phyloP scores from a whole-genome alignment of 2,113 vertebrate genomes.

The Argyrosomus japonicus region DNA sequence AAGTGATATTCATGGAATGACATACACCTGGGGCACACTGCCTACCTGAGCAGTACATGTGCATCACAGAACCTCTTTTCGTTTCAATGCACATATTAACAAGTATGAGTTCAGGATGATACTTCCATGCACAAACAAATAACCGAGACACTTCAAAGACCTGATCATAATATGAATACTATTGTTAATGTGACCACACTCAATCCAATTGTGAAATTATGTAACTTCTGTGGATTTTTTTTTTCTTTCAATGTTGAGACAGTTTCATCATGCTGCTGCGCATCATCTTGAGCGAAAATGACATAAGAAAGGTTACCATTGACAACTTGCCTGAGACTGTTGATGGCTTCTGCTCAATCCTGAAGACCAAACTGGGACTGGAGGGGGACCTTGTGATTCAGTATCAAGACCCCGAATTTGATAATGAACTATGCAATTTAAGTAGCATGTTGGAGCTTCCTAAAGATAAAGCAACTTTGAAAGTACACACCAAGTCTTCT shows the following conservation, averaged over 20 bases:
- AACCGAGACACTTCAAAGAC: no score
- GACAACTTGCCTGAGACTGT: constrained; percentile 28
- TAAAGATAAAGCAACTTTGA: constrained; percentile 43
- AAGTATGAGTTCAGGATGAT: no score
- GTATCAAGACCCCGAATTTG: constrained; percentile 31
- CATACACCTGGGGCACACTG: no score
- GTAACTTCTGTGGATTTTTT: background rate
- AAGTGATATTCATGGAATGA: no score
- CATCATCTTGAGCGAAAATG: background rate
- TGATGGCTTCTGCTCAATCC: constrained; percentile 6
- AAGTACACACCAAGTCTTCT: background rate
- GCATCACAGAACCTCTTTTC: no score
- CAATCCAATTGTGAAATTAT: background rate
- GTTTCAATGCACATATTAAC: no score
- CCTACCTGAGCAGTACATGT: no score
- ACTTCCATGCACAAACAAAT: no score
- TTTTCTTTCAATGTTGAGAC: background rate
- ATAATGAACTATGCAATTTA: constrained; percentile 43
- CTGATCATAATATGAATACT: no score
- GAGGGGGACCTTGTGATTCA: constrained; percentile 17
- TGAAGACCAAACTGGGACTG: constrained; percentile 32
- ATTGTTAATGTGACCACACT: no score
- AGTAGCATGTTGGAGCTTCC: constrained; percentile 39
- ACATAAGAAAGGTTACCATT: constrained; percentile 12
- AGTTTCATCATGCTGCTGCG: constrained; percentile 36